Evolutionary conservation across 2,888 invertebrate species (phyloP), one percentile per base, ranked within the genome.

Genomic region (Diarsia brunnea): DNA sequence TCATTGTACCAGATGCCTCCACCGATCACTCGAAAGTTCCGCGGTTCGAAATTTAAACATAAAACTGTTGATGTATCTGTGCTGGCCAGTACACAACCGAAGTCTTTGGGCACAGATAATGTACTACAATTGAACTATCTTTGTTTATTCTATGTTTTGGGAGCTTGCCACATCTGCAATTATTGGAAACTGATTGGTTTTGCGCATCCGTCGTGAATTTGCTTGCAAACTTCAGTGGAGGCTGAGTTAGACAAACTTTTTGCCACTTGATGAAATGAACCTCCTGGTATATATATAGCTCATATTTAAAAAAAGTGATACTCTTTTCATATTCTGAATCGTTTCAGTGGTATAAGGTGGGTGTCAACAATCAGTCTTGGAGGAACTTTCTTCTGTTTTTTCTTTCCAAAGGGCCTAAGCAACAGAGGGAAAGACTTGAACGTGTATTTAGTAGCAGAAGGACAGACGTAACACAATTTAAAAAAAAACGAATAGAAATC

Each of bases 111-210:
- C 64, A 55, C 65, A 65, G 70, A 80, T 71, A 68, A 51, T 68
- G 45, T 75, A 82, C 81, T 82, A 81, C 43, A 64, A 65, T n/a
- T 45, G 67, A 51, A 69, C 70, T 49, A 65, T 49, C 70, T 82
- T 68, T 81, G 68, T 79, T 84, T 75, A 80, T 79, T 84, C 61
- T n/a, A 81, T 53, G 65, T 43, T 5, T 82, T 82, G 81, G 82
- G 78, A 69, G 55, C 47, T 63, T 75, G 81, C 84, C 84, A 81
- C 69, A 38, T 64, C 21, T 68, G 27, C 27, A 74, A 45, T 53
- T 61, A 68, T 68, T 53, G 31, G 38, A 16, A 31, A 66, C n/a
- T 69, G 60, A 72, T 79, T 73, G 27, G 55, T 55, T 64, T 61
- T 65, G 10, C 47, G 65, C 38, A 76, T 65, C 49, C n/a, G 77